Evolutionary conservation across 2,888 invertebrate species (phyloP), one percentile per base, ranked within the genome.

Genomic region (Heteromyza rotundicornis): DNA sequence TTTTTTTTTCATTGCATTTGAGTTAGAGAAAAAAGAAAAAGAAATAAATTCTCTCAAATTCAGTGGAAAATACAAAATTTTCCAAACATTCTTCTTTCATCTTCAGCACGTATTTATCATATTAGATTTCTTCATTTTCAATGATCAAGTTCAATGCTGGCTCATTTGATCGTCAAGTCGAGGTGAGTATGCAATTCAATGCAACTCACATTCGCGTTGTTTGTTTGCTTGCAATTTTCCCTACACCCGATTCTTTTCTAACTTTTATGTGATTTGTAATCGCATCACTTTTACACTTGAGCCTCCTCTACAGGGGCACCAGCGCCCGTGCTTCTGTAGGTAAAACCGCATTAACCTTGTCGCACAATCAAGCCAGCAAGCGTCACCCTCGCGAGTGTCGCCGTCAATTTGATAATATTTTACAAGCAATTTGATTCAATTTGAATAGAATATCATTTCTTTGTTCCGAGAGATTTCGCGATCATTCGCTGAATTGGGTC

Each of bases 101-200:
- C 12, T 32, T 32, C 7, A 8, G 12, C 32, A 12, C 5, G 12
- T 32, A 32, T 32, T 32, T 32, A 32, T 32, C 12, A n/a, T n/a
- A n/a, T n/a, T n/a, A 22, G 23, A 22, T 22, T 52, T 32, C 3
- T 52, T 20, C 62, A 57, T 55, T 62, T 59, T 59, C 47, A 58
- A 62, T 58, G 59, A 62, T 62, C 62, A 62, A 62, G 62, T 62
- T 62, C 62, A 62, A 59, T 62, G 62, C 35, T 62, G 62, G 49
- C 10, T 55, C 57, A 62, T 58, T 32, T 57, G 55, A 62, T 62
- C n/a, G 40, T 27, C 27, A 27, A 27, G 5, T 5, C 27, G 10
- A n/a, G n/a, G n/a, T n/a, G n/a, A n/a, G n/a, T n/a, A n/a, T n/a
- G n/a, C n/a, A n/a, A n/a, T n/a, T n/a, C n/a, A n/a, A n/a, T n/a